Evolutionary conservation across 2,113 vertebrate species (phyloP).

Genomic region (Chinchilla lanigera): DNA sequence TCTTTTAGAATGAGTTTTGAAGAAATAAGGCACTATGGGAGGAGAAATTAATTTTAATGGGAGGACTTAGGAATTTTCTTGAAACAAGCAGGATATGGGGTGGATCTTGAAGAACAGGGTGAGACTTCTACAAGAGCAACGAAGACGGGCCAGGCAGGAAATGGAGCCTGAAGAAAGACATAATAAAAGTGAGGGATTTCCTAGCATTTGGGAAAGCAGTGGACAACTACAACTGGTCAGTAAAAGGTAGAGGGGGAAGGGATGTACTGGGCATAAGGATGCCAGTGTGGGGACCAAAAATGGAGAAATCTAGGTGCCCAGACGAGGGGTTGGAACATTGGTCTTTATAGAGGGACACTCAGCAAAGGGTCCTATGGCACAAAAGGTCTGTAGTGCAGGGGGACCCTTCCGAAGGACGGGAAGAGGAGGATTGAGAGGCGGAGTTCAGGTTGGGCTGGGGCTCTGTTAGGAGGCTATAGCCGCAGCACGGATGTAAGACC

Average conservation of each 20-base stretch:
- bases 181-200: neutral
- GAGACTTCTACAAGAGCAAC: neutral
- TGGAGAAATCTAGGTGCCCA: neutral
- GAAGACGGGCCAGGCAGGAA: neutral
- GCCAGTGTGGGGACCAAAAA: neutral
- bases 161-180: neutral
- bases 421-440: neutral
- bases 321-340: neutral
- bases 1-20: neutral
- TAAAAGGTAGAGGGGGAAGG: neutral
- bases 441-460: neutral
- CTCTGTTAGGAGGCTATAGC: neutral
- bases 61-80: neutral
- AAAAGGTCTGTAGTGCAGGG: neutral
- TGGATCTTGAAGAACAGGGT: neutral
- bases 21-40: neutral
- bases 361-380: neutral
- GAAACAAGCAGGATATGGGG: neutral
- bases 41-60: neutral
- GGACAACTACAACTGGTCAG: neutral
- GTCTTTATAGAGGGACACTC: neutral
- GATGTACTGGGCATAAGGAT: accelerated
- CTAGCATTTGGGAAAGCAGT: neutral
- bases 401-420: neutral
- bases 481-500: neutral